Base-by-base conservation (phyloP, 2,113 vertebrate genomes). In the Petroica traversi region DNA sequence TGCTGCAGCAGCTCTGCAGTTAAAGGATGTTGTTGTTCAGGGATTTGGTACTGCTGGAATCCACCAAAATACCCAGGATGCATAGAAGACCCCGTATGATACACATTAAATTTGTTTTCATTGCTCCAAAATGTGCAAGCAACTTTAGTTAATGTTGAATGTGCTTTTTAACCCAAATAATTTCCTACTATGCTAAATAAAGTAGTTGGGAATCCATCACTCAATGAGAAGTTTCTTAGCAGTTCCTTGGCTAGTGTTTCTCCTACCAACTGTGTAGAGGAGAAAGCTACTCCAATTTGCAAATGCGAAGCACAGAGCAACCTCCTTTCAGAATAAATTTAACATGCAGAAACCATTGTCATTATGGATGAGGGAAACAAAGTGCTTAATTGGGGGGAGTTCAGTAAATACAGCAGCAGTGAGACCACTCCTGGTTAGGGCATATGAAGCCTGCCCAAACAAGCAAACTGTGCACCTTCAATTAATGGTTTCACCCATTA, bases 341-440 rank as follows among this genome's bases (percentile, higher is more conserved):
- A 66, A 87, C 17, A 55, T 57, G 57, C 67, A 92, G 66, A 88
- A 93, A 73, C 58, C 38, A 25, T 74, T 89, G 79, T 87, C 36
- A 6, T 67, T 87, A 59, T 69, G 77, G 38, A 64, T 41, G 69
- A 92, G 64, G n/a, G 77, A 64, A 94, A 81, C 75, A 90, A 92
- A 95, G 59, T 84, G 67, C 48, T 91, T 95, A 82, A 93, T 68
- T 91, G 76, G 33, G 73, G 73, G 51, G 85, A 89, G 48, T 76
- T 92, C 55, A 67, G 71, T 85, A 93, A 93, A 96, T 93, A 89
- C 76, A 95, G 71, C 72, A 93, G 89, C 83, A 86, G 84, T 31
- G 71, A 92, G 82, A 87, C 80, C 67, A n/a, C 38, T 95, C 76
- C 57, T 92, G 91, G 36, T 80, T 88, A 67, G n/a, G 66, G 69